Conservation (phyloP, 2,888 invertebrate species). For the Eustalomyia histrio region DNA sequence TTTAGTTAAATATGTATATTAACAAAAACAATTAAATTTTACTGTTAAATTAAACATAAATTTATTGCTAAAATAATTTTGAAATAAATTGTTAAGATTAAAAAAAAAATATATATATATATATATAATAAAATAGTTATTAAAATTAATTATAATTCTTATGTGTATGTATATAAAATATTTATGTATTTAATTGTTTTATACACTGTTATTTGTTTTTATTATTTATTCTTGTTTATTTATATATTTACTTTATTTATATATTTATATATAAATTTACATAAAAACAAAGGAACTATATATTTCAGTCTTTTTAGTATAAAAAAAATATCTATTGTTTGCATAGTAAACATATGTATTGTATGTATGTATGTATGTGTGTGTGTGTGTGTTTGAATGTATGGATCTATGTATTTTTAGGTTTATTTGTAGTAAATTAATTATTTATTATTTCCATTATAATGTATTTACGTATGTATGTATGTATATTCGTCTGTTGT, state of each 20-base stretch:
- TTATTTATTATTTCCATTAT: constrained; percentile 47
- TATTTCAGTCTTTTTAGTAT: constrained; percentile 80
- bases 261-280: constrained; percentile 72
- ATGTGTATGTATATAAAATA: constrained; percentile 60
- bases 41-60: constrained; percentile 1
- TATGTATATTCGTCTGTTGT: constrained; percentile 25
- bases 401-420: constrained; percentile 43
- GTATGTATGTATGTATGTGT: constrained; percentile 46
- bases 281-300: constrained; percentile 80
- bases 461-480: constrained; percentile 20
- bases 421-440: constrained; percentile 46
- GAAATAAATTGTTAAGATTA: constrained; percentile 4
- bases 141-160: constrained; percentile 41
- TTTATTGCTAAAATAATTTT: not conserved
- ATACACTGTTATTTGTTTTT: constrained; percentile 31
- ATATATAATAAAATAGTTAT: constrained; percentile 22
- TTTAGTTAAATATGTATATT: constrained; percentile 3
- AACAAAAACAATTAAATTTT: not conserved
- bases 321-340: constrained; percentile 73
- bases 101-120: constrained; percentile 2
- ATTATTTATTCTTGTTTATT: constrained; percentile 28
- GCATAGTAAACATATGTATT: constrained; percentile 64
- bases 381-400: constrained; percentile 40
- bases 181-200: constrained; percentile 29
- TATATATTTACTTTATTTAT: constrained; percentile 35